Evolutionary conservation across 2,888 invertebrate species (phyloP).

Genomic region (Heliconius ismenius): DNA sequence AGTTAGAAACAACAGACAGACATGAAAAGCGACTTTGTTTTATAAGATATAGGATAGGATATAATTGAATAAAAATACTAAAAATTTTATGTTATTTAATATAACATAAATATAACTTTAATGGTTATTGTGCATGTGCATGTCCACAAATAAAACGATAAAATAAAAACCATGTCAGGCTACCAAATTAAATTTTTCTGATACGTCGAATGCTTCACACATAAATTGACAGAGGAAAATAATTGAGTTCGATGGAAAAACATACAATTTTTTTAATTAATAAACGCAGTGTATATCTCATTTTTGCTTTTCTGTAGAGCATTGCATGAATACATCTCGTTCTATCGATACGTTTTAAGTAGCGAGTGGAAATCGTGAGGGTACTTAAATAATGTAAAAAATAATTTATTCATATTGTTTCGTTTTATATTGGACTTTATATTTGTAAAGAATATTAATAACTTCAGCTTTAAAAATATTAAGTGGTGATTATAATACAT

Average conservation of each 20-base stretch:
- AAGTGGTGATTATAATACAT: not conserved
- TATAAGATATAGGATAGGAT: no score
- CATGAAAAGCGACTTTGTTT: no score
- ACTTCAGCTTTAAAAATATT: not conserved
- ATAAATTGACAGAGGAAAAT: conserved; percentile 27
- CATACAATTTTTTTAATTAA: conserved; percentile 26
- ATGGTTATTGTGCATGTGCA: not conserved
- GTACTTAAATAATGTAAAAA: conserved; percentile 14
- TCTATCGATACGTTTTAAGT: conserved; percentile 24
- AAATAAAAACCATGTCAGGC: conserved; percentile 19
- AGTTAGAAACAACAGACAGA: no score
- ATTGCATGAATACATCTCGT: conserved; percentile 23
- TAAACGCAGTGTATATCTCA: conserved; percentile 24
- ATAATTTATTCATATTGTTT: conserved; percentile 9
- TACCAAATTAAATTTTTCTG: conserved; percentile 22
- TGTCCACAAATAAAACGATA: conserved; percentile 10
- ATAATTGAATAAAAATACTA: not conserved
- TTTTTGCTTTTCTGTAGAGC: conserved; percentile 24
- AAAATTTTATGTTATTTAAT: conserved; percentile 4
- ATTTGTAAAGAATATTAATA: conserved; percentile 10
- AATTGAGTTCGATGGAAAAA: conserved; percentile 26
- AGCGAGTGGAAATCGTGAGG: conserved; percentile 6
- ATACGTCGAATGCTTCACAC: conserved; percentile 27
- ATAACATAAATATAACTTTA: conserved; percentile 7
- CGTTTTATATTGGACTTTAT: not conserved